phyloP scores from a whole-genome alignment of 2,797 vertebrate species.

The Gorsachius magnificus region DNA sequence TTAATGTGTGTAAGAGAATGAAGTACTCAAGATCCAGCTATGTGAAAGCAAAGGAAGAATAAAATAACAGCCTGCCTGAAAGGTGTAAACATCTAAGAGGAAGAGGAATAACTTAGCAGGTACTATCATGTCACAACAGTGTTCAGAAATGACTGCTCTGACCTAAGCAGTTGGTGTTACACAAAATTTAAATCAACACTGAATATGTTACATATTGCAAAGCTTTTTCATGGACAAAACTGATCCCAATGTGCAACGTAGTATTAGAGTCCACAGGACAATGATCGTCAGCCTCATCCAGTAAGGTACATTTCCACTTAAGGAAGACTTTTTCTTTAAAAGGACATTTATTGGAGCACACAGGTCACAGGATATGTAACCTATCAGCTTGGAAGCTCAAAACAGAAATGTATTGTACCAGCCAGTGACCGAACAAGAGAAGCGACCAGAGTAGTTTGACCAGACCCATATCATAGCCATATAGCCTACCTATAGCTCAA shows the following conservation, averaged over 20 bases:
- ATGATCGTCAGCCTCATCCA: accelerated
- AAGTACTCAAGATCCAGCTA: neutral
- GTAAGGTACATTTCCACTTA: neutral
- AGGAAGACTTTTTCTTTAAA: neutral
- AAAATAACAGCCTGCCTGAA: neutral
- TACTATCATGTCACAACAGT: neutral
- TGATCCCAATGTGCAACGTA: neutral
- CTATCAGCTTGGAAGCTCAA: neutral
- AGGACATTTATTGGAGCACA: neutral
- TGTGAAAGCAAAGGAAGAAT: neutral
- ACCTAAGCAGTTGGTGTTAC: neutral
- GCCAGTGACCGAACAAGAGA: neutral
- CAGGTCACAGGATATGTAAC: neutral
- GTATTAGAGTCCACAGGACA: neutral
- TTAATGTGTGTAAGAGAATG: neutral
- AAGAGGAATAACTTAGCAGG: neutral
- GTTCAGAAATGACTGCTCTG: neutral
- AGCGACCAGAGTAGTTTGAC: neutral
- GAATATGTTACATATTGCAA: neutral
- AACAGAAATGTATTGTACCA: neutral
- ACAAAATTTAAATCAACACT: neutral
- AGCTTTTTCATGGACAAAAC: neutral
- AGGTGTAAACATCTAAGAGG: neutral
- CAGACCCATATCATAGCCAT: neutral
- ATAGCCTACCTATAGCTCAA: neutral